Conservation (phyloP, 1,140 invertebrate species). For the Contarinia nasturtii region DNA sequence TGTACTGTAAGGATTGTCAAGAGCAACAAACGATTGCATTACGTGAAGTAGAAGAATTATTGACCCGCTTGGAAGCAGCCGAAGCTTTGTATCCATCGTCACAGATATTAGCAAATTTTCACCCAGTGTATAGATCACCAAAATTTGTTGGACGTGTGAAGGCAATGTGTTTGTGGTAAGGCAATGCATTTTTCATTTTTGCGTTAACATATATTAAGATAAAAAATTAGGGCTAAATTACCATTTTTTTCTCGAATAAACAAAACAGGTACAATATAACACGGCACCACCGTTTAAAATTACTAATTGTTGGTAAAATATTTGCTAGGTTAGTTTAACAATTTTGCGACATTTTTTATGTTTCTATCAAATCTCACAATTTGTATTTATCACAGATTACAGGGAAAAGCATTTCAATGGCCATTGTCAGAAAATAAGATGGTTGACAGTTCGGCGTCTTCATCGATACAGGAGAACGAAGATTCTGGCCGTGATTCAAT, state of each 20-base stretch:
- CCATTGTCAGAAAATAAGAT: conserved; percentile 13
- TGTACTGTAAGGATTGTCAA: conserved; percentile 48
- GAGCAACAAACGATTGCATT: conserved; percentile 50
- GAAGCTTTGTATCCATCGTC: conserved; percentile 68
- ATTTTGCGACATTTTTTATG: too few species aligned
- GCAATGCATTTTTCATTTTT: too few species aligned
- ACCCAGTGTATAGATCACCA: conserved; percentile 45
- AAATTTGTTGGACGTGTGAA: conserved; percentile 47
- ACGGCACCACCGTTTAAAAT: conserved; percentile 57
- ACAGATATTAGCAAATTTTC: conserved; percentile 51
- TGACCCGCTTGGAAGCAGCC: conserved; percentile 52
- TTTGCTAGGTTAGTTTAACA: conserved; percentile 29
- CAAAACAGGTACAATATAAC: conserved; percentile 84
- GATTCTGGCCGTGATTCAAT: conserved; percentile 19
- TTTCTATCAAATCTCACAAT: too few species aligned
- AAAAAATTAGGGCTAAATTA: too few species aligned
- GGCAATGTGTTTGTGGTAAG: conserved; percentile 76
- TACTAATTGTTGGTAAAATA: conserved; percentile 58
- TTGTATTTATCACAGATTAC: conserved; percentile 13
- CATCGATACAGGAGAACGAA: conserved; percentile 16
- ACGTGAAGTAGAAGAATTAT: conserved; percentile 45
- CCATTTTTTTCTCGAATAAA: too few species aligned
- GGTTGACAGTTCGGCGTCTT: conserved; percentile 13
- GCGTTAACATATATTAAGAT: too few species aligned
- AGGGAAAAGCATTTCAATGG: conserved; percentile 23